These are phyloP conservation scores for Chymomyza amoena DNA, from an alignment of 2,888 invertebrate genomes.

Conservation along the genomic window DNA sequence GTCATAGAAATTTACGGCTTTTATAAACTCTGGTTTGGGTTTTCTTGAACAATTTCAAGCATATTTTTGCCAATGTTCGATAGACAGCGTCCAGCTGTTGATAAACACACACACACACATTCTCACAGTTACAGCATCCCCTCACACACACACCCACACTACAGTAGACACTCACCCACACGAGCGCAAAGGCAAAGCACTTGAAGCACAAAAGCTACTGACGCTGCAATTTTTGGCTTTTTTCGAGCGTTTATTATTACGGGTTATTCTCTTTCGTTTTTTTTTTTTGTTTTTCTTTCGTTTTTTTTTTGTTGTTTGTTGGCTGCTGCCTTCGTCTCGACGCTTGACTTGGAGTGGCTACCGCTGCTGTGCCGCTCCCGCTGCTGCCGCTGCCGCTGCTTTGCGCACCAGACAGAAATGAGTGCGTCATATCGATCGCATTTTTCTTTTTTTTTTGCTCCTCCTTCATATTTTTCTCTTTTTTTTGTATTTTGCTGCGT, in stretches of 20 bases:
- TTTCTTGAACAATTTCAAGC: not conserved
- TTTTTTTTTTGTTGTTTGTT: constrained; percentile 8
- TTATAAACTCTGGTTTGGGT: not conserved
- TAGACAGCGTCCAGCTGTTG: constrained; percentile 19
- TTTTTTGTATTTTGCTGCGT: not conserved
- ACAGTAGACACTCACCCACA: constrained; percentile 11
- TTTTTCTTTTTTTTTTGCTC: constrained; percentile 67
- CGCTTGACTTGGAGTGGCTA: constrained; percentile 22
- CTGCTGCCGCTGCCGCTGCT: constrained; percentile 44
- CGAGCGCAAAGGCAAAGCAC: not conserved
- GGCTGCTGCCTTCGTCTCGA: not conserved
- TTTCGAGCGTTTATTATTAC: constrained; percentile 73
- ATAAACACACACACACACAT: constrained; percentile 3
- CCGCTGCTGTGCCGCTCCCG: constrained; percentile 19
- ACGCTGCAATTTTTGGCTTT: constrained; percentile 76
- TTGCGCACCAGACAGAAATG: constrained; percentile 78
- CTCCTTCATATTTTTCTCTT: not conserved
- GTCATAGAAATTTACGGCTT: no score
- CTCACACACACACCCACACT: not conserved
- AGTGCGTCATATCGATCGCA: constrained; percentile 79
- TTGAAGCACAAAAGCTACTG: constrained; percentile 73
- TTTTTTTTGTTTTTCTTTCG: not conserved
- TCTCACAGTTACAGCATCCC: not conserved
- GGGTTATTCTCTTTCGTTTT: constrained; percentile 40
- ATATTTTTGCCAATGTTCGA: not conserved